Evolutionary conservation across 2,888 invertebrate species (phyloP).

Genomic region (Lypha dubia): DNA sequence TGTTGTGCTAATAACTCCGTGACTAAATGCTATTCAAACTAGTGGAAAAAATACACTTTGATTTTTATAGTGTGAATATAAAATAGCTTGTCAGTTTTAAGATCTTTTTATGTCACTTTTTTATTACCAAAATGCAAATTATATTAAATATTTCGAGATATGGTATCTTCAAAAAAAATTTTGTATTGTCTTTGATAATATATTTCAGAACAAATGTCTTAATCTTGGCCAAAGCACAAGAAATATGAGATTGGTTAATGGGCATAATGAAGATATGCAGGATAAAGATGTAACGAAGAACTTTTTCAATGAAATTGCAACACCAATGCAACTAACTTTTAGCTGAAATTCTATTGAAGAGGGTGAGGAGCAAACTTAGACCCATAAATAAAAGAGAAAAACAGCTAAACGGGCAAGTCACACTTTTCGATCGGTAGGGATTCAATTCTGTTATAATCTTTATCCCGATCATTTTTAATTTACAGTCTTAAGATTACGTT

Average conservation of each 20-base stretch:
- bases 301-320: too few species aligned
- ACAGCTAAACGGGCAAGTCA: too few species aligned
- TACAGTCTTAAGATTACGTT: too few species aligned
- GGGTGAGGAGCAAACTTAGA: too few species aligned
- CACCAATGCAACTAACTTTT: too few species aligned
- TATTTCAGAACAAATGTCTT: background rate
- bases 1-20: background rate
- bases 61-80: background rate
- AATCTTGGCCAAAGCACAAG: background rate
- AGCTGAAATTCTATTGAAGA: too few species aligned
- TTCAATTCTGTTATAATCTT: too few species aligned
- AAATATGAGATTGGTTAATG: background rate
- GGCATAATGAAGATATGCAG: background rate
- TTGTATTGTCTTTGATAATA: background rate
- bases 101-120: background rate
- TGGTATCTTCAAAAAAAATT: background rate
- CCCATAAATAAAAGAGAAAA: too few species aligned
- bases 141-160: background rate
- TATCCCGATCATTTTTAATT: too few species aligned
- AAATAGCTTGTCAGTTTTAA: background rate
- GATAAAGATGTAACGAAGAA: too few species aligned
- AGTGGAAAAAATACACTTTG: background rate
- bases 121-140: background rate
- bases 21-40: background rate
- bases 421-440: too few species aligned